Base-by-base conservation (phyloP, 2,888 invertebrate genomes). In the Trichogramma dendrolimi region DNA sequence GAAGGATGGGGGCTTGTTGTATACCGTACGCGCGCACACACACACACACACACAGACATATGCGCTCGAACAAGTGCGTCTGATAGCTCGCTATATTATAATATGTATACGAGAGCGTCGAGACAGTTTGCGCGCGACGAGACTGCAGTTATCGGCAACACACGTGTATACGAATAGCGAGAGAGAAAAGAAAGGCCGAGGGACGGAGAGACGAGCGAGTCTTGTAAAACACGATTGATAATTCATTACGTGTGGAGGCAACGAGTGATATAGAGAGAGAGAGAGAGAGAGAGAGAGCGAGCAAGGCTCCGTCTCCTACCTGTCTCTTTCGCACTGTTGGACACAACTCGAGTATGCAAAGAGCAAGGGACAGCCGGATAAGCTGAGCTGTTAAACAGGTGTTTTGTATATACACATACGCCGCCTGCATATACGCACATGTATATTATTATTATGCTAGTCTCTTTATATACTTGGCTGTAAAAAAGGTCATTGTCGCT, bases 161-260 rank as follows among this genome's bases (percentile, higher is more conserved):
- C 51, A 27, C 39, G 10, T 53, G 6, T 38, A 40, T 14, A 11
- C 43, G 54, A 38, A 54, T 54, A 43, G n/a, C 39, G 41, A 14
- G 8, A 42, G 39, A 48, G 59, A 47, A 48, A 51, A 48, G 54
- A 56, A 51, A 55, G 56, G 54, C 57, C 53, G 50, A 54, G 49
- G 14, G 54, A 38, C 14, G 44, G 46, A 43, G 52, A 53, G 53
- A 50, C 40, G 55, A 58, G 43, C 53, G 55, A 58, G 62, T 62
- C 65, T 62, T 65, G 65, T 65, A 60, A 62, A 58, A 58, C 58
- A 55, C 58, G 65, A 65, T 62, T 62, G 65, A 65, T 65, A 65
- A 65, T 62, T 62, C 60, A 62, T 65, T 65, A 62, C 55, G 58
- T 55, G 60, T 58, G 55, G 57, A 55, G 27, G 49, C 49, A 55